A percentile compares a stretch with the other conserved stretches of the same genome.
Conservation (phyloP, 1,140 invertebrate genomes). For the Leptonema lineaticorne region DNA sequence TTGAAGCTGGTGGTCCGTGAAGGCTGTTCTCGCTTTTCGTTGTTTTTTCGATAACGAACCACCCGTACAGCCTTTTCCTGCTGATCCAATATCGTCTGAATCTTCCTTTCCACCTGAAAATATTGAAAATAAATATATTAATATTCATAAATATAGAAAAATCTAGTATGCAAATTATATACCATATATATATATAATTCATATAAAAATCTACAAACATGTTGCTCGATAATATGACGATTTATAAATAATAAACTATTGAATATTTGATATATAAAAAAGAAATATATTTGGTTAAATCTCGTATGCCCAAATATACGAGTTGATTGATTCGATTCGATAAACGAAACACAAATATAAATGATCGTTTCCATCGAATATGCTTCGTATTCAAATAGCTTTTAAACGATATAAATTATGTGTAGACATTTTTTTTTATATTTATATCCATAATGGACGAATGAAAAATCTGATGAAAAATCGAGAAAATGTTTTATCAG, state of each 20-base stretch:
- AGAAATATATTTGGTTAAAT: no score
- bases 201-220: no score
- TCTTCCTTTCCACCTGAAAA: constrained; percentile 40
- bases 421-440: not conserved
- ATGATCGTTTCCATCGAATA: not conserved
- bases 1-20: constrained; percentile 97
- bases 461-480: constrained; percentile 16
- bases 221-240: not conserved
- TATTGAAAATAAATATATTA: no score
- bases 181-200: no score
- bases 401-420: constrained; percentile 11
- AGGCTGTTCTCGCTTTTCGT: constrained; percentile 95
- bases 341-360: not conserved
- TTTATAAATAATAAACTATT: not conserved
- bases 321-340: not conserved
- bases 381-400: constrained; percentile 3
- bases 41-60: constrained; percentile 81
- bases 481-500: not conserved
- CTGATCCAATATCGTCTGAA: constrained; percentile 38
- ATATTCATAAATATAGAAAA: no score
- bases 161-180: no score
- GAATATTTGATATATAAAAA: no score
- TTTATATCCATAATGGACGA: no score
- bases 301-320: no score
- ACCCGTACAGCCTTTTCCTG: constrained; percentile 34